These are phyloP conservation scores for Chelonoidis abingdonii DNA, from an alignment of 2,113 vertebrate genomes.

Conservation along the genomic window DNA sequence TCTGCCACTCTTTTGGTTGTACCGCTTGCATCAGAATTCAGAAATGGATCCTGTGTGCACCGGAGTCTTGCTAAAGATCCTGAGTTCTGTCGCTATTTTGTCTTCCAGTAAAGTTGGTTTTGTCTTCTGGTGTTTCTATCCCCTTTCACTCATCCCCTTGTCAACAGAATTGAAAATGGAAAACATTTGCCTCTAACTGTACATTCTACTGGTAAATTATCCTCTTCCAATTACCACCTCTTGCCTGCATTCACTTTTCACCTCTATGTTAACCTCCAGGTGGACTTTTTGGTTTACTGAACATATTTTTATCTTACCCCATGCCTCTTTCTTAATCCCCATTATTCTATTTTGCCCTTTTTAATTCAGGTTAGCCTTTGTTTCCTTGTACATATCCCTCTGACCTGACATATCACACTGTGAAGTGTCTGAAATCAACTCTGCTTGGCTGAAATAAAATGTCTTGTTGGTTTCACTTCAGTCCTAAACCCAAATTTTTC, in stretches of 20 bases:
- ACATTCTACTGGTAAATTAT: fast-evolving
- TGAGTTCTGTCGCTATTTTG: background rate
- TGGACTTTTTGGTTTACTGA: background rate
- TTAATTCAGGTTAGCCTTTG: background rate
- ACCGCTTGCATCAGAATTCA: background rate
- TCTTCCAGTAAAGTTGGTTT: slow-evolving; percentile 2
- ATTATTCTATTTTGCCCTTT: background rate
- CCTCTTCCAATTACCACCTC: background rate
- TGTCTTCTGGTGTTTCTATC: background rate
- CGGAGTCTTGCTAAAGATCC: slow-evolving; percentile 1
- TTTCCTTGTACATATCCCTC: slow-evolving; percentile 21
- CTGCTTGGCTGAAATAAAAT: background rate
- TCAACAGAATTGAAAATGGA: background rate
- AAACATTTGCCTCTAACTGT: background rate
- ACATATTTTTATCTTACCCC: background rate
- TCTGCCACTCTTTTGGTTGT: fast-evolving
- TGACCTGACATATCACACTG: background rate
- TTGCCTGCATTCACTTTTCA: background rate
- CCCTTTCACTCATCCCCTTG: background rate
- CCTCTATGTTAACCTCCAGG: background rate
- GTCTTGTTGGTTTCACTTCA: background rate
- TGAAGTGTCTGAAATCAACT: background rate
- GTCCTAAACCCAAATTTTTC: background rate
- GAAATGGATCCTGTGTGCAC: background rate
- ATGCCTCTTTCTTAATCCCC: background rate